Conservation (phyloP, 1,140 invertebrate species). For the Ylistrum balloti region DNA sequence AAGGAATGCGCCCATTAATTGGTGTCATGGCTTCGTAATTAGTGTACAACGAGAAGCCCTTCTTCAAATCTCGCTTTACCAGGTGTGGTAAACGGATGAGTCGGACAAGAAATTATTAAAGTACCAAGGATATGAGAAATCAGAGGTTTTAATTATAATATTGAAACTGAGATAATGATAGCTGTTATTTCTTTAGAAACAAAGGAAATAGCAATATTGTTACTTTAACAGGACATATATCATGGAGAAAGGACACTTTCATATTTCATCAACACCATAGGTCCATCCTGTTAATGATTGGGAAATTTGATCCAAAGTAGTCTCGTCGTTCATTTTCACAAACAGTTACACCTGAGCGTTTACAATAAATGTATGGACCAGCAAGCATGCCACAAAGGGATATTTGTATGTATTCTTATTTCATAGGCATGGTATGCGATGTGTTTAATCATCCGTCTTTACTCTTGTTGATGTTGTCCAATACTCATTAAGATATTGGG, state of each 20-base stretch:
- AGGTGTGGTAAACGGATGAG: background rate
- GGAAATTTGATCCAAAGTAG: background rate
- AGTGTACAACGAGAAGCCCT: background rate
- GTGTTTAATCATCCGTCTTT: background rate
- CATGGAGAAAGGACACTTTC: constrained; percentile 9
- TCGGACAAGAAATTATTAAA: background rate
- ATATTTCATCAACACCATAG: background rate
- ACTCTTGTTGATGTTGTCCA: background rate
- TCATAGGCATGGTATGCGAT: background rate
- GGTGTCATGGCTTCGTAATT: background rate
- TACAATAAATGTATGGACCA: background rate
- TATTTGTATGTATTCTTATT: background rate
- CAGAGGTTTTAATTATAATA: constrained; percentile 29
- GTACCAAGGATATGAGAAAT: background rate
- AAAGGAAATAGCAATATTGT: background rate
- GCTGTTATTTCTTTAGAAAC: background rate
- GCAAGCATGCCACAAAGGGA: background rate
- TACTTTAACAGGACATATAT: background rate
- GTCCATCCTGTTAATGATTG: background rate
- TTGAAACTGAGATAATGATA: background rate
- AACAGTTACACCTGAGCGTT: background rate
- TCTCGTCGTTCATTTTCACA: background rate
- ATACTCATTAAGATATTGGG: too few relatives aligned
- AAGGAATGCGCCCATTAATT: background rate
- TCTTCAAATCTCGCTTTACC: background rate